A percentile compares a stretch with the other conserved stretches of the same genome.
Evolutionary conservation across 2,888 invertebrate genomes (phyloP).

Genomic region (Mimas tiliae): DNA sequence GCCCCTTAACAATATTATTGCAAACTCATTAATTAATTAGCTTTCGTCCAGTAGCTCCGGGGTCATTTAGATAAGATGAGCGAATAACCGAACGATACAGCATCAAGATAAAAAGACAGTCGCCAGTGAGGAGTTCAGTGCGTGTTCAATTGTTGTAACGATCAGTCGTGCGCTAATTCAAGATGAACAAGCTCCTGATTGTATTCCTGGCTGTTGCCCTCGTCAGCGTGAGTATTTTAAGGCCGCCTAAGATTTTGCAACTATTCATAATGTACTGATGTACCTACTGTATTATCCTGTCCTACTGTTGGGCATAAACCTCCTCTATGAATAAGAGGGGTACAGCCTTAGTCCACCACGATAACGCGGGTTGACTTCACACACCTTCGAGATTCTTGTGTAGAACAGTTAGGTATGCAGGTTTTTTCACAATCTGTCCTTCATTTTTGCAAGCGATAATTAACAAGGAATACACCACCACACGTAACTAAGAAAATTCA

Average conservation of each 20-base stretch:
- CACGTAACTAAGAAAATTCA: too few relatives aligned
- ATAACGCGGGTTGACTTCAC: too few relatives aligned
- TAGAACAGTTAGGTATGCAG: too few relatives aligned
- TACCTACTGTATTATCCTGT: too few relatives aligned
- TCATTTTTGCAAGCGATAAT: too few relatives aligned
- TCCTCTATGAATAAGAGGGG: too few relatives aligned
- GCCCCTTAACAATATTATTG: conserved; percentile 24
- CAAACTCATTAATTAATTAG: conserved; percentile 55
- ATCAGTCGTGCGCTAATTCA: conserved; percentile 47
- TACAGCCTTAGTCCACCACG: too few relatives aligned
- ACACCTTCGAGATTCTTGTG: too few relatives aligned
- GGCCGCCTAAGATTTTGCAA: neutral
- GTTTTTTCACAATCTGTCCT: too few relatives aligned
- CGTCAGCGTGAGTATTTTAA: conserved; percentile 57
- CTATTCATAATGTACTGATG: neutral
- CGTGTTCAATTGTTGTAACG: conserved; percentile 39
- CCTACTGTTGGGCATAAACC: too few relatives aligned
- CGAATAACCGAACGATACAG: conserved; percentile 36
- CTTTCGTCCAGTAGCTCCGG: conserved; percentile 50
- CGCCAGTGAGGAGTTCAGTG: conserved; percentile 44
- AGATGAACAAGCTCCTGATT: conserved; percentile 67
- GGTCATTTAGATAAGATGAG: conserved; percentile 52
- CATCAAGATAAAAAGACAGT: conserved; percentile 47
- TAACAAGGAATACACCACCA: too few relatives aligned
- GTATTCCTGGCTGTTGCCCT: conserved; percentile 67